phyloP scores from a whole-genome alignment of 2,888 invertebrate species.

The Cataglyphis cursor region DNA sequence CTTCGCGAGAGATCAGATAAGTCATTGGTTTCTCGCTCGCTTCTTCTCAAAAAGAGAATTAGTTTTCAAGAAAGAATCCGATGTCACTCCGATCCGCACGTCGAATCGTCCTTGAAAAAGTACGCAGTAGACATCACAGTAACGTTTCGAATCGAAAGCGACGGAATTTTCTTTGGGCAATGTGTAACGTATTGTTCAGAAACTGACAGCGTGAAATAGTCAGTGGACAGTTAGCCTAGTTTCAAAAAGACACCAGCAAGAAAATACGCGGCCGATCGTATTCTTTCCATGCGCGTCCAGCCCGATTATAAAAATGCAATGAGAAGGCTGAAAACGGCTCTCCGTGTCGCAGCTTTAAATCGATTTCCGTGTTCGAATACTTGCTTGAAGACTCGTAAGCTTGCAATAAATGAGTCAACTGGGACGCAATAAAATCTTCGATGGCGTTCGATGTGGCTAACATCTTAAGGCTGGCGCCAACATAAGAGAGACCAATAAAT shows the following conservation, averaged over 20 bases:
- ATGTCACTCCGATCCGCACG: constrained; percentile 18
- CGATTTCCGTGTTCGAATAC: constrained; percentile 73
- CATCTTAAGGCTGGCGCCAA: constrained; percentile 36
- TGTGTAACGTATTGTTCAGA: not conserved
- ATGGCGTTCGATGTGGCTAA: constrained; percentile 50
- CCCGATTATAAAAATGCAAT: constrained; percentile 64
- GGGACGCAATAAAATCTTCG: constrained; percentile 68
- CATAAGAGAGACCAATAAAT: constrained; percentile 54
- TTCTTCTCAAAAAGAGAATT: constrained; percentile 31
- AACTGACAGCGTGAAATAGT: constrained; percentile 54
- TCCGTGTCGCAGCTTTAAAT: constrained; percentile 67
- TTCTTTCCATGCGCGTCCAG: constrained; percentile 27
- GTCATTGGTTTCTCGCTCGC: constrained; percentile 9
- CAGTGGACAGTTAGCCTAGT: constrained; percentile 17
- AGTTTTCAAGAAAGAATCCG: constrained; percentile 24
- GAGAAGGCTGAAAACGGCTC: constrained; percentile 45
- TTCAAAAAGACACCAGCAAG: not conserved
- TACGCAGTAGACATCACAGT: constrained; percentile 6
- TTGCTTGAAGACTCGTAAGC: constrained; percentile 58
- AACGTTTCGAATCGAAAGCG: not conserved
- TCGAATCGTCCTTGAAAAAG: constrained; percentile 21
- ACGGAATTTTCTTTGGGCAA: constrained; percentile 4
- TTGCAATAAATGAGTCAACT: constrained; percentile 59
- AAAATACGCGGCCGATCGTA: constrained; percentile 16
- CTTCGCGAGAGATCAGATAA: constrained; percentile 4